These are phyloP conservation scores for Zoanthus sociatus DNA, from an alignment of 92 coral and sea anemone species.

Conservation along the genomic window DNA sequence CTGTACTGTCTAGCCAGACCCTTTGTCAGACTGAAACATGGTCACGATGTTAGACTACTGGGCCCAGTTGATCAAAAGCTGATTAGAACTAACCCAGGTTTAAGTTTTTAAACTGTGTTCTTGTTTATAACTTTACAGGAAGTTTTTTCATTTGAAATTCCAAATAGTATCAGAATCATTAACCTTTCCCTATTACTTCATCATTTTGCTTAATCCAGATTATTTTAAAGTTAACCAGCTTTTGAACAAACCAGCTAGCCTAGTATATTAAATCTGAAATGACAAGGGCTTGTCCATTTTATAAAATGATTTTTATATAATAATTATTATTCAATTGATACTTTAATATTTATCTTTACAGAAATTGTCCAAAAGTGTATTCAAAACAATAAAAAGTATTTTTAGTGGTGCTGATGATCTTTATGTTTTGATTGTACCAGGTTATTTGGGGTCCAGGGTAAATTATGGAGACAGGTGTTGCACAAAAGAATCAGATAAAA, in stretches of 20 bases:
- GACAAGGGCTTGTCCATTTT: conserved; percentile 25
- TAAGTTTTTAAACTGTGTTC: too few relatives aligned
- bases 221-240: too few relatives aligned
- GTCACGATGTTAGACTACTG: too few relatives aligned
- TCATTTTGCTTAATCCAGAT: background rate
- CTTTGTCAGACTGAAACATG: too few relatives aligned
- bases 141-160: background rate
- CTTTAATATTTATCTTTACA: conserved; percentile 30
- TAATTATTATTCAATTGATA: conserved; percentile 10
- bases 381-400: conserved; percentile 5
- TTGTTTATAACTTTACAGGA: background rate
- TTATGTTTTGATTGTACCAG: too few relatives aligned
- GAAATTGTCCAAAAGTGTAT: conserved; percentile 3
- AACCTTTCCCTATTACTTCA: background rate
- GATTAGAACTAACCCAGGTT: too few relatives aligned
- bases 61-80: background rate
- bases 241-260: background rate
- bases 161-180: background rate
- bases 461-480: too few relatives aligned
- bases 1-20: too few relatives aligned
- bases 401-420: too few relatives aligned
- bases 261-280: background rate
- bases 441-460: too few relatives aligned
- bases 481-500: too few relatives aligned
- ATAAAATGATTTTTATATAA: background rate